These are phyloP conservation scores for Aepyceros melampus DNA, from an alignment of 2,113 vertebrate genomes.

Conservation along the genomic window DNA sequence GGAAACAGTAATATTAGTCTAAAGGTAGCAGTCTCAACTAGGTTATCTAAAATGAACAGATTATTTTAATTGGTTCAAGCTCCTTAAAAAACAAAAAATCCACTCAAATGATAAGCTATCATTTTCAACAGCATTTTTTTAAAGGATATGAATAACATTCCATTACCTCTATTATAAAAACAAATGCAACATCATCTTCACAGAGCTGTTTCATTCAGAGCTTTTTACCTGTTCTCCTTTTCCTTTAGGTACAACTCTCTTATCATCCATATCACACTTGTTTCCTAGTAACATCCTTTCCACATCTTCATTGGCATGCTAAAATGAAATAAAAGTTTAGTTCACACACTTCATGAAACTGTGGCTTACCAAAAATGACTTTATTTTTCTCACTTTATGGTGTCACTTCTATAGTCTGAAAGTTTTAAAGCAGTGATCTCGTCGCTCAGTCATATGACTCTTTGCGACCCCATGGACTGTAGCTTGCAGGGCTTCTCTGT, in stretches of 20 bases:
- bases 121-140: background rate
- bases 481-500: background rate
- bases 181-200: background rate
- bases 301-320: conserved; percentile 99
- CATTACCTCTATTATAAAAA: background rate
- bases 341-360: background rate
- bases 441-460: background rate
- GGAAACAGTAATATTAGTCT: background rate
- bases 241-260: conserved; percentile 96
- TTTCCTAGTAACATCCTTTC: conserved; percentile 99
- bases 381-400: background rate
- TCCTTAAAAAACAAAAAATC: background rate
- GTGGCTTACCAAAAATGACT: background rate
- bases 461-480: background rate
- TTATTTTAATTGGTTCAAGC: background rate
- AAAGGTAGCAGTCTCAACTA: background rate
- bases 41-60: background rate
- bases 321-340: conserved; percentile 58
- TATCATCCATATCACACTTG: conserved; percentile 99
- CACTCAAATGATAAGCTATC: background rate
- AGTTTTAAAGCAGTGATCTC: conserved; percentile 16
- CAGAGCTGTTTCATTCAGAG: background rate
- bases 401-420: background rate
- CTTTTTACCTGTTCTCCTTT: conserved; percentile 97
- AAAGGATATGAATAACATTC: background rate